Evolutionary conservation across 2,113 vertebrate species (phyloP).

Genomic region (Phycodurus eques): DNA sequence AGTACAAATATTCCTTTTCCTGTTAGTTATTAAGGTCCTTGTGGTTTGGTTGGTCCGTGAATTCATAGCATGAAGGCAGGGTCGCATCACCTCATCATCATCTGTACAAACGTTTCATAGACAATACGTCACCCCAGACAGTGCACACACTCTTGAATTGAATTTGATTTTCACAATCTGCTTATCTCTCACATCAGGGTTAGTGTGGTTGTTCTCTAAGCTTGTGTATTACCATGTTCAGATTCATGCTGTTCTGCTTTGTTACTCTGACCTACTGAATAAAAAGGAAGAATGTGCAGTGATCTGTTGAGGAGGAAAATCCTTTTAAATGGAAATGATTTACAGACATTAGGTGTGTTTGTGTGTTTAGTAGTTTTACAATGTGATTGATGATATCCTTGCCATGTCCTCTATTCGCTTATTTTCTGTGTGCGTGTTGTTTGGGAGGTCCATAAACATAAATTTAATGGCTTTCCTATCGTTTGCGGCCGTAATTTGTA

Average conservation of each 20-base stretch:
- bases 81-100: slow-evolving; percentile 23
- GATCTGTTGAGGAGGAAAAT: not conserved
- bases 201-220: not conserved
- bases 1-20: slow-evolving; percentile 70
- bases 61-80: slow-evolving; percentile 40
- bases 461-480: slow-evolving; percentile 23
- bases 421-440: slow-evolving; percentile 15
- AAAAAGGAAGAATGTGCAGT: not conserved
- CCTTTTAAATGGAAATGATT: not conserved
- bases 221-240: not conserved
- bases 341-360: not conserved
- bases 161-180: slow-evolving; percentile 37
- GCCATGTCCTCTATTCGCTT: slow-evolving; percentile 37
- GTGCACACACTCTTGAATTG: slow-evolving; percentile 19
- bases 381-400: slow-evolving; percentile 51
- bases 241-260: not conserved
- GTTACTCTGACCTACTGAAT: too few species aligned
- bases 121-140: slow-evolving; percentile 24
- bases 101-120: slow-evolving; percentile 19
- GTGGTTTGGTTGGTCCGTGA: slow-evolving; percentile 40
- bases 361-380: slow-evolving; percentile 14
- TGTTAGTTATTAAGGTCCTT: slow-evolving; percentile 67
- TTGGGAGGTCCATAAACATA: slow-evolving; percentile 29
- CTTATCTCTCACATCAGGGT: slow-evolving; percentile 18
- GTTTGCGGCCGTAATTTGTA: slow-evolving; percentile 9